Base-by-base conservation (phyloP, 2,797 vertebrate genomes). In the Mallotus villosus region DNA sequence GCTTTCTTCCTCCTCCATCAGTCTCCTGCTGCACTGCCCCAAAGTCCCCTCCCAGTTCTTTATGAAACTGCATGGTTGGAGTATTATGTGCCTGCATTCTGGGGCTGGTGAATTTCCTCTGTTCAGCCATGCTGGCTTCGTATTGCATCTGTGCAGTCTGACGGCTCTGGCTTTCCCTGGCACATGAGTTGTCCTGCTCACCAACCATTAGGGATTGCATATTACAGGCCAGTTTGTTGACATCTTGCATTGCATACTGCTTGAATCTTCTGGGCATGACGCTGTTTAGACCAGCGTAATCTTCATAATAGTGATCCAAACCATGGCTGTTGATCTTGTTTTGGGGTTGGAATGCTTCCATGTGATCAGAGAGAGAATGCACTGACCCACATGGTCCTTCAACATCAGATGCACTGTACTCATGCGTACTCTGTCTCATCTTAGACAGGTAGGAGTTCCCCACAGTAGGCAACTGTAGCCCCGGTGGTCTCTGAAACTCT, bases 141-240 rank as follows among this genome's bases (percentile, higher is more conserved):
- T 82, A 87, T 83, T 91, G 87, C 75, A 92, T 93, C 82, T 86
- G 92, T 80, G 75, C 78, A 72, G 86, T 73, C 84, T 91, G 87
- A 79, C 92, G 93, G 73, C 89, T 91, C 76, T 93, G 90, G 85
- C 92, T 91, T 79, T 94, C 90, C 69, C 88, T 94, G 63, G 51
- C 79, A 59, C 86, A 91, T 25, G 87, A 75, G 59, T 62, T 8
- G 21, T 92, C 92, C 74, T 89, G 77, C 76, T 94, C 92, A 78
- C 87, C 80, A 67, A 77, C 60, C 73, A 92, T 81, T 72, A 92
- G 78, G 58, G 93, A 92, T 71, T 92, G 75, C 81, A 92, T 87
- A 84, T 90, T 90, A 74, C 83, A 93, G 63, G 91, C 78, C 75
- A 94, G 78, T 67, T 92, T 93, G 85, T 90, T 95, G 53, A 84